A percentile compares a stretch with the other conserved stretches of the same genome.
Evolutionary conservation across 2,888 invertebrate genomes (phyloP).

Genomic region (Furcula furcula): DNA sequence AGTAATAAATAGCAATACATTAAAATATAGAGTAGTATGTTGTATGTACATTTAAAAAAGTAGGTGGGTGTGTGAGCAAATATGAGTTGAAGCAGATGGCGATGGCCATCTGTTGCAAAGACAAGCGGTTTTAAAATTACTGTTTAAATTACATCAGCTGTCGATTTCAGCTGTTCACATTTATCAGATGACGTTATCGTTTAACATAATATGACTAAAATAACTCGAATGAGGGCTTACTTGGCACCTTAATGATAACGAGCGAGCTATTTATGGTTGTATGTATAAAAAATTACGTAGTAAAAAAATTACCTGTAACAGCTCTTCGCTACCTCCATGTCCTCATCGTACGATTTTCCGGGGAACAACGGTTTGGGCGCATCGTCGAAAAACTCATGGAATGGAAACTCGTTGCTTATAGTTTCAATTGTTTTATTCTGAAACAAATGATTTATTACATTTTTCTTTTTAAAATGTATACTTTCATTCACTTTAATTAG

Average conservation of each 20-base stretch:
- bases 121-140: not conserved
- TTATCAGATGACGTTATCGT: too few relatives aligned
- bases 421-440: constrained; percentile 56
- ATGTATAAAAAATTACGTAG: too few relatives aligned
- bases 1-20: too few relatives aligned
- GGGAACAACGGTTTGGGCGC: constrained; percentile 97
- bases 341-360: constrained; percentile 87
- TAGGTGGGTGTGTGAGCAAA: not conserved
- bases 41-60: not conserved
- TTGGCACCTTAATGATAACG: too few relatives aligned
- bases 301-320: constrained; percentile 89
- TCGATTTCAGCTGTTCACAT: too few relatives aligned
- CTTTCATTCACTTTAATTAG: too few relatives aligned
- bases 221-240: too few relatives aligned
- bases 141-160: not conserved
- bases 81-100: not conserved
- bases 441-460: constrained; percentile 15
- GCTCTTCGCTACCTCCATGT: constrained; percentile 94
- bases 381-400: constrained; percentile 95
- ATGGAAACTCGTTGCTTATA: constrained; percentile 93
- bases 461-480: not conserved
- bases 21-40: too few relatives aligned
- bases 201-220: too few relatives aligned
- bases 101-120: not conserved
- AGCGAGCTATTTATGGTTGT: too few relatives aligned